A percentile compares a stretch with the other conserved stretches of the same genome.
These are phyloP conservation scores for Chromoteleia sp. DNA, from an alignment of 2,888 invertebrate species.

Conservation along the genomic window DNA sequence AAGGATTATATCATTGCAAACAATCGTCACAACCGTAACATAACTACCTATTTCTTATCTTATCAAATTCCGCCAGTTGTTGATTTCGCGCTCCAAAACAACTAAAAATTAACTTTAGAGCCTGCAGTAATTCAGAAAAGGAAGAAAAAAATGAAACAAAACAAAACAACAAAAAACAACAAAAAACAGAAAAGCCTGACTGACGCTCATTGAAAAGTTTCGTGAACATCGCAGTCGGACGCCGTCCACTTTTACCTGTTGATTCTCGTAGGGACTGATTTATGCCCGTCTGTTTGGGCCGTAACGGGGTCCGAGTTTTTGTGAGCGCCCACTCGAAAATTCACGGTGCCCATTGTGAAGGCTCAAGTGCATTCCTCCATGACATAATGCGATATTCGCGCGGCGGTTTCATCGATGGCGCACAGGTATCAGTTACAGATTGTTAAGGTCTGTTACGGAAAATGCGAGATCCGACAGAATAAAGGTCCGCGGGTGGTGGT, in stretches of 20 bases:
- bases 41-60: too few relatives aligned
- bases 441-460: conserved; percentile 31
- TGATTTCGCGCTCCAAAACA: conserved; percentile 6
- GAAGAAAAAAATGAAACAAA: too few relatives aligned
- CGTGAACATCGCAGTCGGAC: conserved; percentile 9
- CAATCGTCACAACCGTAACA: too few relatives aligned
- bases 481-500: conserved; percentile 22
- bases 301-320: conserved; percentile 42
- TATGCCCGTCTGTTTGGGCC: conserved; percentile 41
- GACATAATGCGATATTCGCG: conserved; percentile 58
- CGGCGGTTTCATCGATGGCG: conserved; percentile 9
- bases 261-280: conserved; percentile 38
- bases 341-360: conserved; percentile 32
- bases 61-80: conserved; percentile 1
- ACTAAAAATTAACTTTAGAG: conserved; percentile 3
- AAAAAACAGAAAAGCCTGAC: neutral
- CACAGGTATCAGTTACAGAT: conserved; percentile 59
- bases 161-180: too few relatives aligned
- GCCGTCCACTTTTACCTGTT: conserved; percentile 43
- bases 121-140: neutral
- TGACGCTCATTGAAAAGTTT: conserved; percentile 33
- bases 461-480: conserved; percentile 2
- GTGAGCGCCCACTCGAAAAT: conserved; percentile 51
- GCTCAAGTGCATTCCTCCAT: conserved; percentile 50
- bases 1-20: too few relatives aligned